These are phyloP conservation scores for Mesembrinibis cayennensis DNA, from an alignment of 2,113 vertebrate genomes.

Conservation along the genomic window DNA sequence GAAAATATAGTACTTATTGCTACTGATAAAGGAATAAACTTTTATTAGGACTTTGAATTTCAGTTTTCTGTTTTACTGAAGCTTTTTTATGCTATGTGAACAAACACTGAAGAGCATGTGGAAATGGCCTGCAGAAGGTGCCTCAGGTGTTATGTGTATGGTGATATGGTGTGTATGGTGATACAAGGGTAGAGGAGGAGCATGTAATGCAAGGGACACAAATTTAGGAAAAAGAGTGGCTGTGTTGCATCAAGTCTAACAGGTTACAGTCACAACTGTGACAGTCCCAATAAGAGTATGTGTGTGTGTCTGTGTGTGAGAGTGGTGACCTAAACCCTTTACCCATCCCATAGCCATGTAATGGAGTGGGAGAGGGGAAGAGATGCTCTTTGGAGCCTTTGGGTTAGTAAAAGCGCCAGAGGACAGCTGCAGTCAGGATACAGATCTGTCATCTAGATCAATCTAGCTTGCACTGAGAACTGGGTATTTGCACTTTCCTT, in stretches of 20 bases:
- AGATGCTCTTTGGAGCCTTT: neutral
- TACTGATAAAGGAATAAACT: slow-evolving; percentile 6
- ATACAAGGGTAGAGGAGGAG: neutral
- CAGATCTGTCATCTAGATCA: neutral
- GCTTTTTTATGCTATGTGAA: neutral
- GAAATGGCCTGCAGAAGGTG: neutral
- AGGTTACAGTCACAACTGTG: neutral
- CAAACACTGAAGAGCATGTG: neutral
- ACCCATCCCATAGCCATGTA: rapidly evolving
- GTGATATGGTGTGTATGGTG: neutral
- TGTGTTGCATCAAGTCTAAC: neutral
- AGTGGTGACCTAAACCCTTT: neutral
- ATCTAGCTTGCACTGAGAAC: neutral
- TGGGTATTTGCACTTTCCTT: neutral
- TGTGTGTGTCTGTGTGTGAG: no score
- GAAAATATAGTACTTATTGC: neutral
- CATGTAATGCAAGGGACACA: neutral
- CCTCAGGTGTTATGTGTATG: neutral
- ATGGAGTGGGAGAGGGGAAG: neutral
- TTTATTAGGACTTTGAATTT: neutral
- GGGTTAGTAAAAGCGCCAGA: neutral
- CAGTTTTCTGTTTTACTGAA: neutral
- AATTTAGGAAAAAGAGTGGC: neutral
- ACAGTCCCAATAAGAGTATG: neutral
- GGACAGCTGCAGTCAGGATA: neutral